A percentile compares a stretch with the other conserved stretches of the same genome.
These are phyloP conservation scores for Atrichornis clamosus DNA, from an alignment of 2,113 vertebrate genomes.

Conservation along the genomic window DNA sequence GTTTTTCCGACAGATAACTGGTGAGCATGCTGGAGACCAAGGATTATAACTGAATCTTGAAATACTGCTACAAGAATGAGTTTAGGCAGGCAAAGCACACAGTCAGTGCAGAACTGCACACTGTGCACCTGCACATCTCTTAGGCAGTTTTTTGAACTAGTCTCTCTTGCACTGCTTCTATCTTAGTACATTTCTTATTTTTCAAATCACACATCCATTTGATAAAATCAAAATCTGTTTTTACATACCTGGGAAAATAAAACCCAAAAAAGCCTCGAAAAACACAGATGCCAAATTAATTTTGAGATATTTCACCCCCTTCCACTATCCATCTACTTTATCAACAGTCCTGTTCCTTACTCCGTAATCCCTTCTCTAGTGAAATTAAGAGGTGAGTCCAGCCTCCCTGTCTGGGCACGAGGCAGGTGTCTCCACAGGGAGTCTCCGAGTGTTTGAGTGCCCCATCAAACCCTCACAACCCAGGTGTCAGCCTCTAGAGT, in stretches of 20 bases:
- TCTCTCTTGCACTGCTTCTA: not conserved
- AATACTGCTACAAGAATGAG: not conserved
- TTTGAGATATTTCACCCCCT: not conserved
- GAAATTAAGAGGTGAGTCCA: not conserved
- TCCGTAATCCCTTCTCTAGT: fast-evolving
- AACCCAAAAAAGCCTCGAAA: not conserved
- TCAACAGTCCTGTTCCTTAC: not conserved
- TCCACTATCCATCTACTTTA: not conserved
- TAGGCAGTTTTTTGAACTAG: not conserved
- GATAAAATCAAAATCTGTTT: not conserved
- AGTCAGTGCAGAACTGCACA: not conserved
- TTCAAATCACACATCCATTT: not conserved
- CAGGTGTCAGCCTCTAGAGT: not conserved
- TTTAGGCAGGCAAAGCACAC: not conserved
- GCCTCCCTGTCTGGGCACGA: not conserved
- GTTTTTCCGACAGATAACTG: not conserved
- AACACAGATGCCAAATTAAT: not conserved
- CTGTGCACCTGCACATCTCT: not conserved
- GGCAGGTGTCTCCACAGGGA: not conserved
- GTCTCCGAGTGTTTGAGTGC: not conserved
- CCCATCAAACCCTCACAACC: fast-evolving
- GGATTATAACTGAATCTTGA: not conserved
- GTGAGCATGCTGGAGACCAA: not conserved
- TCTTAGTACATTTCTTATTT: not conserved
- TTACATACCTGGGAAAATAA: not conserved